phyloP scores from a whole-genome alignment of 2,888 invertebrate species.

The Rhodophaea formosa region DNA sequence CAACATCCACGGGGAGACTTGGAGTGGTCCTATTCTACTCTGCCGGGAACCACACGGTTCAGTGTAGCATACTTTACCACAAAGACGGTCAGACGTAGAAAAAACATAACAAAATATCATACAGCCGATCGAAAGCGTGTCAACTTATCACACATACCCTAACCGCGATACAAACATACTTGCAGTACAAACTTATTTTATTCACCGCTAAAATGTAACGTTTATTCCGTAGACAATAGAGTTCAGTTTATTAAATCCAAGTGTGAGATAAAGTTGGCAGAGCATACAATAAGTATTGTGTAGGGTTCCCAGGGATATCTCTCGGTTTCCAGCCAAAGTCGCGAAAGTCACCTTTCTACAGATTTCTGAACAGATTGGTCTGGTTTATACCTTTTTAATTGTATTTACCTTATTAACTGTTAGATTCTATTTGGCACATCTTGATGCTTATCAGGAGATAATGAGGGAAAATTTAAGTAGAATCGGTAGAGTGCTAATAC shows the following conservation, averaged over 20 bases:
- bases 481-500: too few species aligned
- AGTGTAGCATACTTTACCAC: too few species aligned
- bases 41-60: too few species aligned
- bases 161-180: constrained; percentile 18
- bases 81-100: too few species aligned
- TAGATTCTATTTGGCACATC: neutral
- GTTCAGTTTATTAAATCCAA: neutral
- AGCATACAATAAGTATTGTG: constrained; percentile 30
- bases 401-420: constrained; percentile 11
- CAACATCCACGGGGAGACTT: too few species aligned
- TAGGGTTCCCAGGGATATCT: constrained; percentile 27
- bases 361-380: constrained; percentile 40
- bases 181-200: constrained; percentile 2
- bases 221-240: neutral
- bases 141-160: constrained; percentile 11
- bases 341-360: constrained; percentile 48
- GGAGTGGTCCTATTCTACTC: too few species aligned
- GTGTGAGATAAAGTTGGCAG: constrained; percentile 1
- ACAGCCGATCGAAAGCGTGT: constrained; percentile 15
- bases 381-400: constrained; percentile 17
- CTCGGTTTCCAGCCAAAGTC: constrained; percentile 39
- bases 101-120: constrained; percentile 28
- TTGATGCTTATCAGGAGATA: neutral
- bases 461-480: neutral
- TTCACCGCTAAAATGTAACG: neutral